These are phyloP conservation scores for Glaucomys volans DNA, from an alignment of 2,113 vertebrate species.

Conservation along the genomic window DNA sequence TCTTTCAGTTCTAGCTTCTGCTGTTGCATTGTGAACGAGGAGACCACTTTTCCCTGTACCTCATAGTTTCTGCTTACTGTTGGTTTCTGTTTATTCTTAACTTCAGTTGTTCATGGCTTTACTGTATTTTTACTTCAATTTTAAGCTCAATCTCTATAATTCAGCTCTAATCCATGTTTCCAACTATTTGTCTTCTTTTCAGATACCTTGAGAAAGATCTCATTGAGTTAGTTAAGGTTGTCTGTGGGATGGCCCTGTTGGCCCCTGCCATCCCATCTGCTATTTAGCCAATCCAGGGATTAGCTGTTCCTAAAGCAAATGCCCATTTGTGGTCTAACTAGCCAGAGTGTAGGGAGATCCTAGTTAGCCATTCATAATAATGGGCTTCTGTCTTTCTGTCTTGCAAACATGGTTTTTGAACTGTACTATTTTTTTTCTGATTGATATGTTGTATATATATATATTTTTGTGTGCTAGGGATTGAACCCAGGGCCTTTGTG, in stretches of 20 bases:
- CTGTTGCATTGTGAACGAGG: background rate
- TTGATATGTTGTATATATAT: too few species aligned
- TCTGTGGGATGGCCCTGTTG: background rate
- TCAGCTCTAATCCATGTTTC: background rate
- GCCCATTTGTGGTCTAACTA: background rate
- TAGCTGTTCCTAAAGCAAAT: constrained; percentile 22
- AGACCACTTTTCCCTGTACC: background rate
- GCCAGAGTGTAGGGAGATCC: background rate
- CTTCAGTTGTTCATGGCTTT: constrained; percentile 27
- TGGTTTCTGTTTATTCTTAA: constrained; percentile 20
- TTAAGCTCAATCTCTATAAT: background rate
- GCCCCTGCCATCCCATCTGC: background rate
- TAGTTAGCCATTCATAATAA: background rate
- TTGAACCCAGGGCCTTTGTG: too few species aligned
- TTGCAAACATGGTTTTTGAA: constrained; percentile 38
- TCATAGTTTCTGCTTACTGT: constrained; percentile 7
- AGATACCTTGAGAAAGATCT: background rate
- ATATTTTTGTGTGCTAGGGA: too few species aligned
- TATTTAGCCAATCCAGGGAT: background rate
- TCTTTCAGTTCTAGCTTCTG: background rate
- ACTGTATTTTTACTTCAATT: background rate
- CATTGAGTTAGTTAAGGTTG: background rate
- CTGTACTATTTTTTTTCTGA: constrained; percentile 21
- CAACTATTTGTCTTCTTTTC: constrained; percentile 3
- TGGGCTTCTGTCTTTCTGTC: background rate